phyloP scores from a whole-genome alignment of 2,797 vertebrate species.

The Sarcophilus harrisii region DNA sequence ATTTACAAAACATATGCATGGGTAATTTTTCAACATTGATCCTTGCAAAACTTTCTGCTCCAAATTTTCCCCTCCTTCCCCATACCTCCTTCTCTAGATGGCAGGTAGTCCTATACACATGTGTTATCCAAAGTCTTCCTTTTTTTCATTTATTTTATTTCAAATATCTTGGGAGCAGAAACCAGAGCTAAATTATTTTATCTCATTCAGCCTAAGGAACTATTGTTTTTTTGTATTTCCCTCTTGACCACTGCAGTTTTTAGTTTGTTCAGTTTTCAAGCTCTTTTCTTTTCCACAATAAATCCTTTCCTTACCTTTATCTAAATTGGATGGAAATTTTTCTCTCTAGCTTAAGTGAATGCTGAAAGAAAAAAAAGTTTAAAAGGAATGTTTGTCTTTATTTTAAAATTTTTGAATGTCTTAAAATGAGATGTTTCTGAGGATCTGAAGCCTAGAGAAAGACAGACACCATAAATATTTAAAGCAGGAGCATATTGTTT shows the following conservation, averaged over 20 bases:
- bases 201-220: not conserved
- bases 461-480: constrained; percentile 67
- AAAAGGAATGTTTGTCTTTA: constrained; percentile 73
- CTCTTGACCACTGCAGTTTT: not conserved
- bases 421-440: constrained; percentile 83
- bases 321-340: constrained; percentile 81
- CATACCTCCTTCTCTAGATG: too few species aligned
- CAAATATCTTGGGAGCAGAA: not conserved
- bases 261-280: constrained; percentile 75
- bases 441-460: constrained; percentile 84
- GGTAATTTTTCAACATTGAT: too few species aligned
- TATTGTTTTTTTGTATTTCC: not conserved
- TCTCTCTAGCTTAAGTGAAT: constrained; percentile 77
- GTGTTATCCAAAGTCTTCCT: constrained; percentile 7
- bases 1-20: too few species aligned
- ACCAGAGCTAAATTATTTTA: constrained; percentile 7
- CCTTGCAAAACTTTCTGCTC: too few species aligned
- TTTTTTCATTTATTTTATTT: constrained; percentile 71
- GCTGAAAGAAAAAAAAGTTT: constrained; percentile 74
- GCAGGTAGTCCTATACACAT: constrained; percentile 2
- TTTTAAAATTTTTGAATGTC: constrained; percentile 85
- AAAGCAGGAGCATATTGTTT: constrained; percentile 66
- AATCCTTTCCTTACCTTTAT: constrained; percentile 78
- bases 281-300: constrained; percentile 78
- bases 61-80: too few species aligned